Percentiles rank a stretch among this genome's conserved stretches.
Evolutionary conservation across 2,888 invertebrate genomes (phyloP).

Genomic region (Vanessa cardui): DNA sequence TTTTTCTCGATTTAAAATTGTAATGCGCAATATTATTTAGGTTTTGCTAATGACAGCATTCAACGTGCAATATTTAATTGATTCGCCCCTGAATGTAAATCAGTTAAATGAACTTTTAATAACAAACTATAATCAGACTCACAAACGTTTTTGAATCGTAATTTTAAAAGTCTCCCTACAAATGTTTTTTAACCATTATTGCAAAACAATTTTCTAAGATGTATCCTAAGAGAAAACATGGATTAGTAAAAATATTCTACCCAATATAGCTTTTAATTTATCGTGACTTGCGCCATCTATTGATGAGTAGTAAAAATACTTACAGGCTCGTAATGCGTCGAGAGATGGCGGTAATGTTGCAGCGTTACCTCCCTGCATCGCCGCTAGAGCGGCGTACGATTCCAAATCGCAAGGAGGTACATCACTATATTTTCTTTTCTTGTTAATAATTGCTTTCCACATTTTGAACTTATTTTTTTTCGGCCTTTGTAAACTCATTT

Average conservation of each 20-base stretch:
- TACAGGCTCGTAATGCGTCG: conserved; percentile 78
- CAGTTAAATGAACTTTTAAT: not conserved
- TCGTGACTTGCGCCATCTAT: conserved; percentile 56
- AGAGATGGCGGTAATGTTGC: conserved; percentile 80
- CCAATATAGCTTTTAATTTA: too few relatives aligned
- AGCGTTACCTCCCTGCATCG: conserved; percentile 74
- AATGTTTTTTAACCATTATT: too few relatives aligned
- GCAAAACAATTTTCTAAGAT: too few relatives aligned
- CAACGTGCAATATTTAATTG: not conserved
- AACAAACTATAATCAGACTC: not conserved
- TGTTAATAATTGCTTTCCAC: conserved; percentile 77
- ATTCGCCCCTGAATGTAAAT: not conserved
- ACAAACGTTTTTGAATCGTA: too few relatives aligned
- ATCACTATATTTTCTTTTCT: conserved; percentile 77
- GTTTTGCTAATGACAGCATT: not conserved
- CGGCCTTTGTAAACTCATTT: conserved; percentile 74
- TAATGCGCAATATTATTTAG: not conserved
- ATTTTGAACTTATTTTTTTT: conserved; percentile 71
- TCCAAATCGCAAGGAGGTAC: conserved; percentile 69
- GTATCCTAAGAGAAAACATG: too few relatives aligned
- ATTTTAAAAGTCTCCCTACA: too few relatives aligned
- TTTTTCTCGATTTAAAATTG: conserved; percentile 57
- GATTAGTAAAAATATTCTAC: too few relatives aligned
- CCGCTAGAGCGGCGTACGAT: conserved; percentile 75
- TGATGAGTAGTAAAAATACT: conserved; percentile 68